These are phyloP conservation scores for Shinisaurus crocodilurus DNA, from an alignment of 2,113 vertebrate species.

Conservation along the genomic window DNA sequence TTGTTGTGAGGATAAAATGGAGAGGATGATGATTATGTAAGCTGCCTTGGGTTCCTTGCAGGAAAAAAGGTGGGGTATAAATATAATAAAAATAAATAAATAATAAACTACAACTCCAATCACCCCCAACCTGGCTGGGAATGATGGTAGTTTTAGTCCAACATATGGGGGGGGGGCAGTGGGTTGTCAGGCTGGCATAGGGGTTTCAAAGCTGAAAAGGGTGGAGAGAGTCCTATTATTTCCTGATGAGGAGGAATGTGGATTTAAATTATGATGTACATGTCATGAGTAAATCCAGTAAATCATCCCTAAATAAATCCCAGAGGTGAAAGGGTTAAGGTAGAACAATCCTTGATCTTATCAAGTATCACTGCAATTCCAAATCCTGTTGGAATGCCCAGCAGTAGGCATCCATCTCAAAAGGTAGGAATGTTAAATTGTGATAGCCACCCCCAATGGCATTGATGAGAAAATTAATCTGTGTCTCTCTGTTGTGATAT, in stretches of 20 bases:
- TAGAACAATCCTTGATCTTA: not conserved
- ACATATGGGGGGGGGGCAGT: not conserved
- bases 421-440: conserved; percentile 14
- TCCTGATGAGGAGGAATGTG: too few relatives aligned
- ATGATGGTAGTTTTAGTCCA: not conserved
- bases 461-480: conserved; percentile 1
- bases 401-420: conserved; percentile 2
- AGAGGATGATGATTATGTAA: too few relatives aligned
- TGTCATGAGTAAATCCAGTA: not conserved
- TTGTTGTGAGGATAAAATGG: too few relatives aligned
- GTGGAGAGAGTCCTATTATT: not conserved
- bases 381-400: not conserved
- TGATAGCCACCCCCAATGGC: not conserved
- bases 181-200: too few relatives aligned
- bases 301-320: not conserved
- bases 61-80: too few relatives aligned
- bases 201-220: not conserved
- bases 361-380: not conserved
- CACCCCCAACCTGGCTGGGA: too few relatives aligned
- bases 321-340: not conserved
- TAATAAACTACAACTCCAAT: not conserved
- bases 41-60: too few relatives aligned
- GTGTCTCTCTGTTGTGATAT: not conserved
- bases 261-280: not conserved
- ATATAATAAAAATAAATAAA: too few relatives aligned